Base-by-base conservation (phyloP, 1,140 invertebrate species). In the Eurytemora carolleeae region DNA sequence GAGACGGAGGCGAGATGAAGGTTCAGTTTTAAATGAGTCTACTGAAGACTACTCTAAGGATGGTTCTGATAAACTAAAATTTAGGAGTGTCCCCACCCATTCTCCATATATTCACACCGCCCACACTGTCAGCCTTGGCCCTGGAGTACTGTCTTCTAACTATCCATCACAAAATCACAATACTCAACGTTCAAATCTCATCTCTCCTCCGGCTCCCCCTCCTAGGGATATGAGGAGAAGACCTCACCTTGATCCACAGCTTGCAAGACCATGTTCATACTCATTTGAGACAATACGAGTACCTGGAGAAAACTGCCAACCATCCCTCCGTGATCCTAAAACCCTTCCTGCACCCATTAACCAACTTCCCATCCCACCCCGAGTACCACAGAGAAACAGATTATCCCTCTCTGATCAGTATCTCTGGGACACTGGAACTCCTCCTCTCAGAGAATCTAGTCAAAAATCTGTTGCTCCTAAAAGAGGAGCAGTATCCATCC, bases 211-310 rank as follows among this genome's bases (percentile, higher is more conserved):
- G 24, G 21, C 55, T 7, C 60, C 60, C 2, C 60, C 60, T n/a
- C 60, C 60, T 1, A 62, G 60, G 20, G 60, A 62, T 31, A 53
- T 25, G 2, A 15, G 25, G n/a, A 1, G 60, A 22, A 2, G 53
- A 15, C 53, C 57, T 1, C 24, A 62, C 2, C 16, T n/a, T 3
- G 18, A 15, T 1, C 16, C 52, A 56, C 7, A 60, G 7, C 1
- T 7, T 2, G 2, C 26, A 22, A 12, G 60, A 31, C 60, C 60
- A 1, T 17, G 58, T 1, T 62, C 60, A 3, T 62, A 57, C 18
- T 62, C 60, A 12, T 62, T 62, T 62, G 60, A 62, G 24, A 62
- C 18, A 1, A n/a, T n/a, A n/a, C n/a, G n/a, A n/a, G n/a, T 19
- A 3, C 44, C 3, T 62, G 21, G 1, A 24, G 22, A 54, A 24